These are phyloP conservation scores for Phalloptychus januarius DNA, from an alignment of 2,797 vertebrate genomes.

Conservation along the genomic window DNA sequence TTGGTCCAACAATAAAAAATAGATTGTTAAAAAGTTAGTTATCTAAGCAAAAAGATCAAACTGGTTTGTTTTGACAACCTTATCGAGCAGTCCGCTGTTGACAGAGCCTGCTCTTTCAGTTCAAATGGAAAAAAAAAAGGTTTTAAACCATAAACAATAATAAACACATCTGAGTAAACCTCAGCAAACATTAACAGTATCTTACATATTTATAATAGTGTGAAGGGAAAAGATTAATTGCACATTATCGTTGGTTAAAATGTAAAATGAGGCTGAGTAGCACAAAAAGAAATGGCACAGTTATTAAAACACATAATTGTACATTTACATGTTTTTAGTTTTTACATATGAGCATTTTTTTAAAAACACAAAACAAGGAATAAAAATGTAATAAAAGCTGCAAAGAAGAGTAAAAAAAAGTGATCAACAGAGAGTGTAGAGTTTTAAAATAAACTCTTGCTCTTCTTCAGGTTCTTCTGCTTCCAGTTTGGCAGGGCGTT, in stretches of 20 bases:
- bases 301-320: constrained; percentile 61
- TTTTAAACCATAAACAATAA: constrained; percentile 27
- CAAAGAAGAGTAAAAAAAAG: constrained; percentile 14
- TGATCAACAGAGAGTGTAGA: constrained; percentile 22
- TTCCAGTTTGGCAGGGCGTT: constrained; percentile 84
- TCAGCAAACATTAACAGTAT: constrained; percentile 61
- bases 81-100: neutral
- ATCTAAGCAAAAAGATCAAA: constrained; percentile 7
- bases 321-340: constrained; percentile 52
- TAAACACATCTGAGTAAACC: constrained; percentile 22
- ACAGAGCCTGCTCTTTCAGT: neutral
- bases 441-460: constrained; percentile 81
- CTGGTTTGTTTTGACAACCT: neutral
- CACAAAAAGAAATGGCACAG: constrained; percentile 39
- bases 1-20: neutral
- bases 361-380: neutral
- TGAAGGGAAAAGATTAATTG: constrained; percentile 62
- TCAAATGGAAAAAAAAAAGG: constrained; percentile 9
- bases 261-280: constrained; percentile 27
- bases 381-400: constrained; percentile 37
- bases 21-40: neutral
- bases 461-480: constrained; percentile 85
- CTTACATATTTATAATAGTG: constrained; percentile 72
- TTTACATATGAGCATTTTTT: constrained; percentile 35
- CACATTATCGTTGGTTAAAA: constrained; percentile 63